These are phyloP conservation scores for Sorex araneus DNA, from an alignment of 2,113 vertebrate species.

Conservation along the genomic window DNA sequence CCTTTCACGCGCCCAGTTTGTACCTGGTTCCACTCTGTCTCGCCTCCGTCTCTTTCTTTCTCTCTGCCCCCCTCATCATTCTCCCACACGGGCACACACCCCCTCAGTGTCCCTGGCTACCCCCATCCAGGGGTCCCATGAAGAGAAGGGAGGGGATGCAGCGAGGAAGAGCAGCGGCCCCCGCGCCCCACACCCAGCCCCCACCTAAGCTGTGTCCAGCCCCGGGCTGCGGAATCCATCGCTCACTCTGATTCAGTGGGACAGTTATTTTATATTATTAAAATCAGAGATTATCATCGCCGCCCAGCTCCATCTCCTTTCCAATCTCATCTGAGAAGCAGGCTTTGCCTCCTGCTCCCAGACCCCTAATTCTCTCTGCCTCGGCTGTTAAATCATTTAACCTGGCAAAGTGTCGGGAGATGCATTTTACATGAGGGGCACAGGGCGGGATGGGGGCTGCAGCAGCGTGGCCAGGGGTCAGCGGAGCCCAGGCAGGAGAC, in stretches of 20 bases:
- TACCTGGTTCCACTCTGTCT: neutral
- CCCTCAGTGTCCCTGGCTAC: neutral
- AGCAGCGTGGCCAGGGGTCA: slow-evolving; percentile 68
- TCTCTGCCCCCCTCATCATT: too few species aligned
- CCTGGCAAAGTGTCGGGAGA: slow-evolving; percentile 83
- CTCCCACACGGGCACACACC: neutral
- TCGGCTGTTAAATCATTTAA: slow-evolving; percentile 86
- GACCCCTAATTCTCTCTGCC: slow-evolving; percentile 85
- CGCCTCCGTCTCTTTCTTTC: neutral
- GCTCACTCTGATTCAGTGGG: slow-evolving; percentile 84
- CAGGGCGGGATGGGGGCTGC: slow-evolving; percentile 74
- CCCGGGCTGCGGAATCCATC: slow-evolving; percentile 81
- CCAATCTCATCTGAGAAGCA: slow-evolving; percentile 85
- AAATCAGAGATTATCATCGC: slow-evolving; percentile 86
- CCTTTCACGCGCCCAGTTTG: neutral
- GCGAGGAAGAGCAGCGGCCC: neutral
- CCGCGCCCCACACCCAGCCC: neutral
- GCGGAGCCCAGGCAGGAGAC: neutral
- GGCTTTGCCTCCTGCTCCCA: slow-evolving; percentile 78
- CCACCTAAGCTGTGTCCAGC: slow-evolving; percentile 66
- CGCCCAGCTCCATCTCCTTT: slow-evolving; percentile 82
- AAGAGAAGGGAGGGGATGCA: neutral
- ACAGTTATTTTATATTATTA: slow-evolving; percentile 87
- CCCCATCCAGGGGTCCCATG: neutral
- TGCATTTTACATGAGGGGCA: slow-evolving; percentile 85